These are phyloP conservation scores for Rhinolophus ferrumequinum DNA, from an alignment of 2,113 vertebrate species.

Conservation along the genomic window DNA sequence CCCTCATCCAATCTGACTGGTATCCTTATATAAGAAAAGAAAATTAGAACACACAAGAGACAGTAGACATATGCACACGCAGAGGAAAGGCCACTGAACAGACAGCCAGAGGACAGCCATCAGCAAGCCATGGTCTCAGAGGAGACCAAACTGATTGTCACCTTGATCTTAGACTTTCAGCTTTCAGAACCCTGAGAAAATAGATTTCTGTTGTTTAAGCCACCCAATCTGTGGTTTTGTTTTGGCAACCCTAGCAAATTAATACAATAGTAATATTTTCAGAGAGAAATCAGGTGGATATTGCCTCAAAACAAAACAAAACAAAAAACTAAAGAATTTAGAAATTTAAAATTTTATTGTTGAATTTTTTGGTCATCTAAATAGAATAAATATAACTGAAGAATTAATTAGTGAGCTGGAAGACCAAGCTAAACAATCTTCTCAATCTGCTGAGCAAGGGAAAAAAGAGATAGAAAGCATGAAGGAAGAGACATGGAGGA, in stretches of 20 bases:
- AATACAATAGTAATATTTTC: not conserved
- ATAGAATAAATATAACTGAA: not conserved
- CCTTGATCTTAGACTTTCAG: not conserved
- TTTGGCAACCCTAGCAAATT: not conserved
- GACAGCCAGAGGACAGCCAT: not conserved
- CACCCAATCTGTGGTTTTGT: not conserved
- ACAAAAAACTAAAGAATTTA: not conserved
- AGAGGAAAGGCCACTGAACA: too few relatives aligned
- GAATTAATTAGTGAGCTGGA: not conserved
- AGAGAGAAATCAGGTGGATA: not conserved
- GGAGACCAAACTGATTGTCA: not conserved
- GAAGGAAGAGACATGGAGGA: not conserved
- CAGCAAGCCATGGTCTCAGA: not conserved
- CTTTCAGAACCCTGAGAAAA: not conserved
- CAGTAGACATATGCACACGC: too few relatives aligned
- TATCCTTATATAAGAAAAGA: not conserved
- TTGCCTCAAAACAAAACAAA: not conserved
- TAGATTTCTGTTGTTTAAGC: not conserved
- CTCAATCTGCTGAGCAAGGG: not conserved
- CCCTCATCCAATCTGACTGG: not conserved
- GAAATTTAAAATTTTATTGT: not conserved
- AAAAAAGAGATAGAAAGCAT: not conserved
- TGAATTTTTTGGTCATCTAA: not conserved
- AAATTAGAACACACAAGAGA: too few relatives aligned
- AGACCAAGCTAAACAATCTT: not conserved